Evolutionary conservation across 2,113 vertebrate genomes (phyloP).

Genomic region (Paradisaea rubra): DNA sequence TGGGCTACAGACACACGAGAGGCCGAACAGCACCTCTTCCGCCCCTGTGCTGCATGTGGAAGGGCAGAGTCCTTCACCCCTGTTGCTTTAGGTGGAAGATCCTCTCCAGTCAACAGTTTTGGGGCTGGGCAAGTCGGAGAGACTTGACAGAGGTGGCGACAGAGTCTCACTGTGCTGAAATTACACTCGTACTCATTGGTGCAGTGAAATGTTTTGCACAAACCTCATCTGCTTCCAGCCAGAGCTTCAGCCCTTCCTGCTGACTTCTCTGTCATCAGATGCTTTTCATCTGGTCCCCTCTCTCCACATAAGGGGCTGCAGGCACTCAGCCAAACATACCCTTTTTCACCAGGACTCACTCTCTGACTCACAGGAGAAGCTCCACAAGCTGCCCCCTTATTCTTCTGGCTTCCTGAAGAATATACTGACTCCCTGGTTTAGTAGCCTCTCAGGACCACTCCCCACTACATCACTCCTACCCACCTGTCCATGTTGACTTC

Average conservation of each 20-base stretch:
- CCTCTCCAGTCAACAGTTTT: not conserved
- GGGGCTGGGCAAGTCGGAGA: not conserved
- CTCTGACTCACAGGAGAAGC: not conserved
- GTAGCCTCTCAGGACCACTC: not conserved
- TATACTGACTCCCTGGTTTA: not conserved
- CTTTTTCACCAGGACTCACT: not conserved
- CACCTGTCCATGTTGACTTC: not conserved
- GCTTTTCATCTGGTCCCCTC: not conserved
- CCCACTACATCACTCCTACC: not conserved
- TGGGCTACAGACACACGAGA: fast-evolving
- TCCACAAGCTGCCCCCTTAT: not conserved
- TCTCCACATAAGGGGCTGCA: not conserved
- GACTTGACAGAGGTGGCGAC: not conserved
- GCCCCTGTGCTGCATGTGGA: not conserved
- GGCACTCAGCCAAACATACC: not conserved
- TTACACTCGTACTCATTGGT: not conserved
- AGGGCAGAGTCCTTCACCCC: not conserved
- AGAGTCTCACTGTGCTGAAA: not conserved
- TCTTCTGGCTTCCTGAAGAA: not conserved
- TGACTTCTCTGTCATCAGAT: not conserved
- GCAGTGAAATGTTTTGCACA: not conserved
- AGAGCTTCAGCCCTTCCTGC: not conserved
- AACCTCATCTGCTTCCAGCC: slow-evolving; percentile 5
- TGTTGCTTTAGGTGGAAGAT: not conserved
- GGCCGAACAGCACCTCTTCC: not conserved